Evolutionary conservation across 2,888 invertebrate species (phyloP).

Genomic region (Clunio marinus): DNA sequence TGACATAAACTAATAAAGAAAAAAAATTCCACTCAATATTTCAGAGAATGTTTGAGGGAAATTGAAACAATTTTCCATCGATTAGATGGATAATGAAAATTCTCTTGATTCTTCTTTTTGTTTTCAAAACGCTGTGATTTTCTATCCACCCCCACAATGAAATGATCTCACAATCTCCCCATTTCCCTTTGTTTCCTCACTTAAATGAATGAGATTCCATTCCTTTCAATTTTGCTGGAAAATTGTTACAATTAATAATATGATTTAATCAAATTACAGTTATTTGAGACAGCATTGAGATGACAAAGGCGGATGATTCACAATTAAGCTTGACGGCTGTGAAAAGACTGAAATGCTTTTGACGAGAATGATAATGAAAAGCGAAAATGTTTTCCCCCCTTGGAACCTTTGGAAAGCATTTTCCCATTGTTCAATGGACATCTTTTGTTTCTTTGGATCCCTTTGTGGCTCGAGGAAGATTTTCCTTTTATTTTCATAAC

Average conservation of each 20-base stretch:
- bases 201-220: not conserved
- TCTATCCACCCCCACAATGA: not conserved
- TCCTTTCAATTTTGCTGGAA: constrained; percentile 16
- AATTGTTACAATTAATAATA: constrained; percentile 34
- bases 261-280: constrained; percentile 37
- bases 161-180: no score
- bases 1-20: no score
- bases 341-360: no score
- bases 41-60: not conserved
- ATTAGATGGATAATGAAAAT: no score
- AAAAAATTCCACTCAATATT: no score
- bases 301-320: not conserved
- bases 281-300: constrained; percentile 2
- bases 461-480: not conserved
- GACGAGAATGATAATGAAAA: not conserved
- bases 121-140: no score
- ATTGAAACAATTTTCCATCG: not conserved
- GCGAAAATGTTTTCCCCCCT: not conserved
- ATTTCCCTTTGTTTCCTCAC: constrained; percentile 12
- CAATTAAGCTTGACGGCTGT: not conserved
- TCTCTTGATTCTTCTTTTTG: no score
- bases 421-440: not conserved
- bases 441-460: not conserved
- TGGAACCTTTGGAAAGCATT: not conserved
- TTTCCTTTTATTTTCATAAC: constrained; percentile 6